Evolutionary conservation across 2,113 vertebrate species (phyloP), one percentile per base, ranked within the genome.

Genomic region (Aptenodytes forsteri): DNA sequence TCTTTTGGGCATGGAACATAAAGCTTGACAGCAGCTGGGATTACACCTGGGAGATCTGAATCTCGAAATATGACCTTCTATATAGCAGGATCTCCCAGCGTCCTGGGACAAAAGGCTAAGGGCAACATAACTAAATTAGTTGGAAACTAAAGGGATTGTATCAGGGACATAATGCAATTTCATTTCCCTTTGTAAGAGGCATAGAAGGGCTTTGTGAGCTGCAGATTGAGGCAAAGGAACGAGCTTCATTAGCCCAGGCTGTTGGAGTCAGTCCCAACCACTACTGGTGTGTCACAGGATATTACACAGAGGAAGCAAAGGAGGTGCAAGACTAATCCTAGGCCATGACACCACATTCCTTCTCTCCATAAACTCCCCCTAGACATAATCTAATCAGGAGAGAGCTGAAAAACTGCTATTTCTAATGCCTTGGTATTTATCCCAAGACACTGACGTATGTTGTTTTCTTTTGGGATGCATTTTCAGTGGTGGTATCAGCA

Each of bases 261-360:
- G 15, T 5, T 75, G 49, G 56, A 76, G 76, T 27, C 3, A 13
- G 55, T 67, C 66, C 52, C 9, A 59, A 16, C 12, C 52, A 8
- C 30, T 67, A 8, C 36, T 22, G 22, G 9, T 12, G 5, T 25
- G 36, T 22, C 66, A 26, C 3, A 7, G 54, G 52, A 25, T 21
- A 6, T 12, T 6, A 16, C 11, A 40, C 0, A 0, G 66, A 55
- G 27, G n/a, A 36, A 89, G 22, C 25, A 46, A 17, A 81, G 42
- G 38, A 90, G 54, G 25, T 11, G 49, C 19, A 46, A 83, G 14
- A 10, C 22, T 56, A 22, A 52, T n/a, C 75, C 54, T 7, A 36
- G 23, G 34, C 40, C 19, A 13, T 11, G 36, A 50, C 20, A 46
- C 14, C 65, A 69, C 32, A 55, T 30, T 49, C 7, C n/a, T 69